Evolutionary conservation across 2,888 invertebrate species (phyloP).

Genomic region (Clistopyga incitator): DNA sequence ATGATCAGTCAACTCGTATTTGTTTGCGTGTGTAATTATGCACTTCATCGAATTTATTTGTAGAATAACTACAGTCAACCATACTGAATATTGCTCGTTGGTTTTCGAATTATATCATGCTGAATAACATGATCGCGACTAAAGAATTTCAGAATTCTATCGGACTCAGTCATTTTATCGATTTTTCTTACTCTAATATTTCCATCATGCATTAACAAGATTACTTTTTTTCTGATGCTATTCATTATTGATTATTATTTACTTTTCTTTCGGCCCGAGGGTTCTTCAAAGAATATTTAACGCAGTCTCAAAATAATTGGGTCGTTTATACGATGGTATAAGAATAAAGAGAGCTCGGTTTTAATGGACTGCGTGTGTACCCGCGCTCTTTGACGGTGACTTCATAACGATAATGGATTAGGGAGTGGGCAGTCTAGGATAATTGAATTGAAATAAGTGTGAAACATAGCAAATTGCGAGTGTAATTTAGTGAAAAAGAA

Average conservation of each 20-base stretch:
- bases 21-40: constrained; percentile 11
- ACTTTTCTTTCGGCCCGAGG: neutral
- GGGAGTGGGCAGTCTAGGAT: constrained; percentile 69
- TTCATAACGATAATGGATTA: constrained; percentile 58
- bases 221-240: neutral
- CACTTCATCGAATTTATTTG: constrained; percentile 4
- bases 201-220: neutral
- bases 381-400: constrained; percentile 45
- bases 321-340: constrained; percentile 9
- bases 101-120: neutral
- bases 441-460: constrained; percentile 25
- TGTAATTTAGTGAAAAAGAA: constrained; percentile 13
- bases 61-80: constrained; percentile 1
- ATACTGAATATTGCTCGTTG: neutral
- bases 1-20: neutral
- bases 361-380: constrained; percentile 41
- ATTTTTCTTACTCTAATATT: neutral
- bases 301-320: neutral
- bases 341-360: neutral
- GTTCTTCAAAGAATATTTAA: neutral
- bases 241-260: constrained; percentile 4
- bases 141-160: neutral
- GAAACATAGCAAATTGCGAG: constrained; percentile 18
- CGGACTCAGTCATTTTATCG: neutral
- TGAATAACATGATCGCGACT: neutral